phyloP scores from a whole-genome alignment of 64 coral and sea anemone species.

The Exaiptasia diaphana region DNA sequence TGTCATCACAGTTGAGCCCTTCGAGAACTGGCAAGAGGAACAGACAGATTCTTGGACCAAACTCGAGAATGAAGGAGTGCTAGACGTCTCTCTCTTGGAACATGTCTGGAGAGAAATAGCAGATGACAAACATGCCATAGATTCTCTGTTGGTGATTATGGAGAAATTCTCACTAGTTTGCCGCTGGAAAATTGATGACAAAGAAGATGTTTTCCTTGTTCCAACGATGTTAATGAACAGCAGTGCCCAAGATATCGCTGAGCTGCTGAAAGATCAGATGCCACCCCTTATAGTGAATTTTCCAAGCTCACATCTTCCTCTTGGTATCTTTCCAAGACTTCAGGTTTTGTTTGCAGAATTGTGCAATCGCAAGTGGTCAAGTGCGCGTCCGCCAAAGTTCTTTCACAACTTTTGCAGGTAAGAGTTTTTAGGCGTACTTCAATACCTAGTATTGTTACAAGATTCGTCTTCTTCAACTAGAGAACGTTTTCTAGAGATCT shows the following conservation, averaged over 20 bases:
- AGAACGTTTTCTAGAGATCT: no score
- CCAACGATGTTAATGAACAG: slow-evolving; percentile 1
- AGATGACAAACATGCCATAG: background rate
- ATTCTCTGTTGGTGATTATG: background rate
- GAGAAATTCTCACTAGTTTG: background rate
- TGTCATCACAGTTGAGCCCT: background rate
- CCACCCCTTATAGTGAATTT: background rate
- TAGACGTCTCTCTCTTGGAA: background rate
- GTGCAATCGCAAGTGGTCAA: background rate
- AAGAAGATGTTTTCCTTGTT: background rate
- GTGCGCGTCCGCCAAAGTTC: background rate
- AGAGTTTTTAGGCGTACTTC: no score
- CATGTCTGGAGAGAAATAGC: background rate
- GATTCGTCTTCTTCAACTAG: no score
- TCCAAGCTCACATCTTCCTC: background rate
- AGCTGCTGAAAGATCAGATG: background rate
- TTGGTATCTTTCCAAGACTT: background rate
- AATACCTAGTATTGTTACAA: no score
- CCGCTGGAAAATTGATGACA: background rate
- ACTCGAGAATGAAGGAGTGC: background rate
- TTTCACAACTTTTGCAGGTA: slow-evolving; percentile 2
- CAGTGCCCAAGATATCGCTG: background rate
- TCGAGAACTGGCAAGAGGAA: background rate
- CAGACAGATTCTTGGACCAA: background rate
- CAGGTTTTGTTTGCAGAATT: background rate